Percentiles rank a stretch among this genome's conserved stretches.
These are phyloP conservation scores for Mormyrops boulengeri DNA, from an alignment of 2,797 vertebrate species.

Conservation along the genomic window DNA sequence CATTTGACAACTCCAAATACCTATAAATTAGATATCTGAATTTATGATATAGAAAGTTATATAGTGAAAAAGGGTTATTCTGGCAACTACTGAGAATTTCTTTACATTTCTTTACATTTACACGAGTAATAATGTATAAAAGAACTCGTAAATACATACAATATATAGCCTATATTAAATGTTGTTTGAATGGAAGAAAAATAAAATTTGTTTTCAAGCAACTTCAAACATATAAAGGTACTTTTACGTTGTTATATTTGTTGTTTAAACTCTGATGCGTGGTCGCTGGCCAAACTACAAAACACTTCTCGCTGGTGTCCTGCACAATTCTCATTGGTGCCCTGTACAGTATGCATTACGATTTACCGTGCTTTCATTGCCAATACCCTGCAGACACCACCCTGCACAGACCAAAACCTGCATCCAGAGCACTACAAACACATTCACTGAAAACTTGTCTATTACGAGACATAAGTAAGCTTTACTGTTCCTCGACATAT, in stretches of 20 bases:
- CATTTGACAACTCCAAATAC: background rate
- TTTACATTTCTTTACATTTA: background rate
- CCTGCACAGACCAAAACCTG: background rate
- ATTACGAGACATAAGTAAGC: background rate
- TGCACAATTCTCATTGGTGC: background rate
- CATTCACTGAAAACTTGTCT: background rate
- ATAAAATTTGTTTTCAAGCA: background rate
- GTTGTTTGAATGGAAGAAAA: background rate
- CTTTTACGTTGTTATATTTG: background rate
- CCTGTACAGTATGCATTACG: background rate
- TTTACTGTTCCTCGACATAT: background rate
- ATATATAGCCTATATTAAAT: background rate
- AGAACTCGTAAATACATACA: background rate
- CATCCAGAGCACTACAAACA: background rate
- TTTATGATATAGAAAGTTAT: background rate
- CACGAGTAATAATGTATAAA: background rate
- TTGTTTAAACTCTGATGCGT: background rate
- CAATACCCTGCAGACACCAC: background rate
- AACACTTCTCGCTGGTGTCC: background rate
- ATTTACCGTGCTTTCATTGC: background rate
- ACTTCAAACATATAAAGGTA: background rate
- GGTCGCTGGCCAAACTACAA: background rate
- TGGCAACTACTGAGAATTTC: background rate
- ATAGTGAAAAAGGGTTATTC: background rate
- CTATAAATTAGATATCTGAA: background rate